Conservation (phyloP, 2,888 invertebrate genomes). For the Antheraea yamamai region DNA sequence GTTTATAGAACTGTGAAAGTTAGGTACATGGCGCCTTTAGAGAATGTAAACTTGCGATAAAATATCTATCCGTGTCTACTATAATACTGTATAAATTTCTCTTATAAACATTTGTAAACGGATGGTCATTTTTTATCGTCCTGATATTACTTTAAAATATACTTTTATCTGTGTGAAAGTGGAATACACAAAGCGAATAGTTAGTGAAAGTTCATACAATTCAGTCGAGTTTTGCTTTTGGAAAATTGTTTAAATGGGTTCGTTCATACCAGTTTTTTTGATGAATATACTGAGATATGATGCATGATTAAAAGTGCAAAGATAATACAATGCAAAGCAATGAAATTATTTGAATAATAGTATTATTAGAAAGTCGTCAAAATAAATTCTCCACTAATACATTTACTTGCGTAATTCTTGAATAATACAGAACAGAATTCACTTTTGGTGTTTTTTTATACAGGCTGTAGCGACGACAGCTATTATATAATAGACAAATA, state of each 20-base stretch:
- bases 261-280: neutral
- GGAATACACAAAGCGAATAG: neutral
- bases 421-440: too few species aligned
- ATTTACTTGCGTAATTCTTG: too few species aligned
- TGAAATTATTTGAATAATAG: neutral
- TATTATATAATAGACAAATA: too few species aligned
- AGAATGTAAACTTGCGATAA: neutral
- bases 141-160: conserved; percentile 3
- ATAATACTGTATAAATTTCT: conserved; percentile 5
- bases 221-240: neutral
- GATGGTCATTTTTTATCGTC: neutral
- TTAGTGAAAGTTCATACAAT: neutral
- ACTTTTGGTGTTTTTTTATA: too few species aligned
- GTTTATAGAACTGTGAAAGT: conserved; percentile 20
- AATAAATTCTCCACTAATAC: neutral
- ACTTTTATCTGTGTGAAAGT: conserved; percentile 6
- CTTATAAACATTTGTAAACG: neutral
- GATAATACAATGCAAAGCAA: neutral
- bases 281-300: neutral
- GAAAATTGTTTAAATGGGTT: neutral
- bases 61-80: neutral
- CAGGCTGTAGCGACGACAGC: too few species aligned
- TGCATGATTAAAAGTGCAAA: neutral
- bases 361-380: neutral
- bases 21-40: neutral